Evolutionary conservation across 2,113 vertebrate species (phyloP).

Genomic region (Miniopterus natalensis): DNA sequence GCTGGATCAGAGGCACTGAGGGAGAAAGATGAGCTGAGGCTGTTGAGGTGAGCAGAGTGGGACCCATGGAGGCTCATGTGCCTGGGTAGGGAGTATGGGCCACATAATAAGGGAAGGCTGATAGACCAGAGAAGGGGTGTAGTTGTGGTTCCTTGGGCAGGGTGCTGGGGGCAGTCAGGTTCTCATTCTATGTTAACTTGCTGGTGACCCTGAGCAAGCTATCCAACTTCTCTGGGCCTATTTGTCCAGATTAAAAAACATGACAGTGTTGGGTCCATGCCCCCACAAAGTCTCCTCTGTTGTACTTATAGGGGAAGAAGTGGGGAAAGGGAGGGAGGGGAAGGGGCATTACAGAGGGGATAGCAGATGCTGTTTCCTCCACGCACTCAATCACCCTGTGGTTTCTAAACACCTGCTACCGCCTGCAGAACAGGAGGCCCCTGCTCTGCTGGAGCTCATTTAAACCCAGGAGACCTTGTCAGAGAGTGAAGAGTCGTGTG

Average conservation of each 20-base stretch:
- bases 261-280: neutral
- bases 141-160: neutral
- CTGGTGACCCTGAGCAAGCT: neutral
- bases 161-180: neutral
- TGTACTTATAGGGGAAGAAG: neutral
- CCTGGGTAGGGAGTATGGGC: neutral
- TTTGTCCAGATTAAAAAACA: neutral
- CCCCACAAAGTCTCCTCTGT: neutral
- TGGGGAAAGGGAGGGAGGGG: neutral
- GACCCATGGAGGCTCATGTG: accelerated
- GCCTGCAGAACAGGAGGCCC: neutral
- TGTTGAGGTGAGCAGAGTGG: neutral
- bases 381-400: neutral
- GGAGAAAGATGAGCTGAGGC: neutral
- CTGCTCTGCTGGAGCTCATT: neutral
- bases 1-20: neutral
- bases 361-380: too few species aligned
- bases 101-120: neutral
- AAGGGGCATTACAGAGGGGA: neutral
- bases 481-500: neutral
- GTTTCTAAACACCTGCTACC: neutral
- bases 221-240: neutral
- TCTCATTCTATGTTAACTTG: neutral
- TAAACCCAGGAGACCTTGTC: neutral
- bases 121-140: neutral